phyloP scores from a whole-genome alignment of 2,113 vertebrate species.

The Marcusenius ussheri region DNA sequence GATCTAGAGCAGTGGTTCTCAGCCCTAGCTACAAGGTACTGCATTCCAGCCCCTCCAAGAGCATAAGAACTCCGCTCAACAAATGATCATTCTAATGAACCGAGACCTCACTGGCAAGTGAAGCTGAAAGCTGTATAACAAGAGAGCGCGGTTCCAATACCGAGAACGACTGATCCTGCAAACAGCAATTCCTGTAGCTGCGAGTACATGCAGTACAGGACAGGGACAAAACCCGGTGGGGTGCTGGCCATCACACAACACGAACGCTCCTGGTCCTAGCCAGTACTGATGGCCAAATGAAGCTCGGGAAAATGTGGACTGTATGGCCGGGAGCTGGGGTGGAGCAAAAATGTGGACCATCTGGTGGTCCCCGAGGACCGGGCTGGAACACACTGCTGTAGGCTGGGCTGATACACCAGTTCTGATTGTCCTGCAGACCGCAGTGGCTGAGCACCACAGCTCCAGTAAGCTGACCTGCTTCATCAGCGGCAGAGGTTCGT shows the following conservation, averaged over 20 bases:
- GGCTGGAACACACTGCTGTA: neutral
- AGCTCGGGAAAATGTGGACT: neutral
- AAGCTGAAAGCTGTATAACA: neutral
- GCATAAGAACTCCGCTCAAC: neutral
- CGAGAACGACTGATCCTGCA: neutral
- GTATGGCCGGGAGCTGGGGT: neutral
- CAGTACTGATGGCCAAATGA: no score
- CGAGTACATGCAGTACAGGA: no score
- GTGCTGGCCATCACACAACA: no score
- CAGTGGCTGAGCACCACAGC: neutral
- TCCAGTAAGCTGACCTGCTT: slow-evolving; percentile 69
- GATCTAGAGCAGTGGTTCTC: neutral
- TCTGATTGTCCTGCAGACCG: neutral
- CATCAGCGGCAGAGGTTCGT: slow-evolving; percentile 84
- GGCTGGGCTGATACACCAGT: neutral
- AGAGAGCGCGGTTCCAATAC: neutral
- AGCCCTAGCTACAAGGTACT: neutral
- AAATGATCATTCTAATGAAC: neutral
- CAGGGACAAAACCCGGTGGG: no score
- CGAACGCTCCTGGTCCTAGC: no score
- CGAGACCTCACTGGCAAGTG: neutral
- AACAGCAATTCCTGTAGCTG: neutral
- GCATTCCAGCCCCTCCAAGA: neutral
- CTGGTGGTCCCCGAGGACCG: neutral
- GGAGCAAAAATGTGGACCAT: neutral